Evolutionary conservation across 2,113 vertebrate genomes (phyloP).

Genomic region (Trochalopteron elliotii): DNA sequence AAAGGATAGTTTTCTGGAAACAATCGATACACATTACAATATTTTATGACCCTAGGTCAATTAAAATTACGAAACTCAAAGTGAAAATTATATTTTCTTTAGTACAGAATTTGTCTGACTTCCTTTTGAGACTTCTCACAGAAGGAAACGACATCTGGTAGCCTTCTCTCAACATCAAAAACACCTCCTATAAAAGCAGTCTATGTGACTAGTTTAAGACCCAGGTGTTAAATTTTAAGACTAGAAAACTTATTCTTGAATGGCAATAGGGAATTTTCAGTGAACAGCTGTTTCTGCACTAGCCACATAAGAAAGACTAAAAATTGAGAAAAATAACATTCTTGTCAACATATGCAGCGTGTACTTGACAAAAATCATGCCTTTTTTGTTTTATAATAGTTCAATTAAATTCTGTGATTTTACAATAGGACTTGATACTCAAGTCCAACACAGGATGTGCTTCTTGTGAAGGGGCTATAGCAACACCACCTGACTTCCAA

Average conservation of each 20-base stretch:
- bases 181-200: neutral
- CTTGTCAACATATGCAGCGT: neutral
- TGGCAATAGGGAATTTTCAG: neutral
- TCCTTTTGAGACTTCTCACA: neutral
- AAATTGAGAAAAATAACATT: neutral
- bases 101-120: neutral
- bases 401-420: neutral
- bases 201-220: neutral
- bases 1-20: neutral
- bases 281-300: neutral
- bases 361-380: neutral
- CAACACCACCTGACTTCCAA: neutral
- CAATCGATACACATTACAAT: neutral
- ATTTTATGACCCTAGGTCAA: neutral
- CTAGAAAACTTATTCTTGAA: neutral
- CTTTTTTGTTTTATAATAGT: neutral
- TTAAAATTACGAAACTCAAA: neutral
- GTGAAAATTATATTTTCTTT: neutral
- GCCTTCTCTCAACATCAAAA: neutral
- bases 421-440: neutral
- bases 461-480: neutral
- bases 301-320: neutral
- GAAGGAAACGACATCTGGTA: neutral
- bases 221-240: neutral
- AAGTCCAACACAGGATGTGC: neutral